Evolutionary conservation across 2,113 vertebrate species (phyloP).

Genomic region (Dicerorhinus sumatrensis): DNA sequence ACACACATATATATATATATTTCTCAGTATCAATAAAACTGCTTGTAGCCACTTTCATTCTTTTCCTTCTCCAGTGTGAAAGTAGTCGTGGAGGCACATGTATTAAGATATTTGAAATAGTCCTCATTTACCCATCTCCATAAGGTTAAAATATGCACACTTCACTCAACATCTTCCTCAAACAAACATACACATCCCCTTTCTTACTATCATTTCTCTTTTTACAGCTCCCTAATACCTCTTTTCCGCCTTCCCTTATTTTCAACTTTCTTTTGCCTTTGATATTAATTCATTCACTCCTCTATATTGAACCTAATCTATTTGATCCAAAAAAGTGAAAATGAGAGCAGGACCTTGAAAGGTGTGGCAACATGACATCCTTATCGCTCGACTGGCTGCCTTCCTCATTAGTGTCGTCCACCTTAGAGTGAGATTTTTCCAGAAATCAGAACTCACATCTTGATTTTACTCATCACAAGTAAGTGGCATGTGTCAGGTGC

Average conservation of each 20-base stretch:
- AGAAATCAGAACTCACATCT: neutral
- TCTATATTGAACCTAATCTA: neutral
- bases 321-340: neutral
- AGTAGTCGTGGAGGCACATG: rapidly evolving
- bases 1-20: too few species aligned
- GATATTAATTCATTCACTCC: neutral
- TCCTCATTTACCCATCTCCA: too few species aligned
- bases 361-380: neutral
- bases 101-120: neutral
- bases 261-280: neutral
- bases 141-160: too few species aligned
- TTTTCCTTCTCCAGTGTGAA: neutral
- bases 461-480: rapidly evolving
- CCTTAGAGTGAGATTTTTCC: neutral
- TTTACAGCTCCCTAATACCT: too few species aligned
- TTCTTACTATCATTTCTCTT: neutral
- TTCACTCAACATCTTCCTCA: too few species aligned
- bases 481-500: rapidly evolving
- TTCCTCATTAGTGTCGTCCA: neutral
- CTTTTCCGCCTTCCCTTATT: neutral
- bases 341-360: neutral
- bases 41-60: too few species aligned
- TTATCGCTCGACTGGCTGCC: neutral
- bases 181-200: too few species aligned
- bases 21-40: neutral